A percentile compares a stretch with the other conserved stretches of the same genome.
Conservation (phyloP, 2,113 vertebrate genomes). For the Puma concolor region DNA sequence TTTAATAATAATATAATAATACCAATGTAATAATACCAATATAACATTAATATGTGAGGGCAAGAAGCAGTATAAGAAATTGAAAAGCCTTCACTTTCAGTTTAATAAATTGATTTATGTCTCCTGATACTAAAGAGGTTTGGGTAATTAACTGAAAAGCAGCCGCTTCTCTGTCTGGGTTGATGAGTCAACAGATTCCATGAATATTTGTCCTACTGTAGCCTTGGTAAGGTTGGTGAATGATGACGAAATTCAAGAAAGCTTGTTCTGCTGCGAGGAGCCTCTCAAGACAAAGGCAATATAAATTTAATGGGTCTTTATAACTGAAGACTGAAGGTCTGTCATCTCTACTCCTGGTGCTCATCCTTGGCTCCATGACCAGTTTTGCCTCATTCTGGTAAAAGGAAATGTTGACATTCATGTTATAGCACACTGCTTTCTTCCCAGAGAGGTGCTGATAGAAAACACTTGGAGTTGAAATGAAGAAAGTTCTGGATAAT, state of each 20-base stretch:
- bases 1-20: too few relatives aligned
- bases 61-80: background rate
- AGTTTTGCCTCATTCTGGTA: background rate
- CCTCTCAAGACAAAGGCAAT: background rate
- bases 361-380: background rate
- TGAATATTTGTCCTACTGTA: background rate
- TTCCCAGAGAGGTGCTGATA: background rate
- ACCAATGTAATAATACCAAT: background rate
- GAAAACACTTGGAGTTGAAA: background rate
- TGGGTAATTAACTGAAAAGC: background rate
- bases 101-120: background rate
- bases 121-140: background rate
- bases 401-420: background rate
- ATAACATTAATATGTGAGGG: background rate
- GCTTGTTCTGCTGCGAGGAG: background rate
- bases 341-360: background rate
- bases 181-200: background rate
- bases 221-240: conserved; percentile 3
- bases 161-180: background rate
- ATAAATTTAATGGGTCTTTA: background rate
- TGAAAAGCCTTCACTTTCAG: background rate
- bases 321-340: background rate
- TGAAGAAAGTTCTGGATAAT: conserved; percentile 11
- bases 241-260: background rate
- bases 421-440: background rate